phyloP scores from a whole-genome alignment of 2,113 vertebrate genomes.

The Paramormyrops kingsleyae region DNA sequence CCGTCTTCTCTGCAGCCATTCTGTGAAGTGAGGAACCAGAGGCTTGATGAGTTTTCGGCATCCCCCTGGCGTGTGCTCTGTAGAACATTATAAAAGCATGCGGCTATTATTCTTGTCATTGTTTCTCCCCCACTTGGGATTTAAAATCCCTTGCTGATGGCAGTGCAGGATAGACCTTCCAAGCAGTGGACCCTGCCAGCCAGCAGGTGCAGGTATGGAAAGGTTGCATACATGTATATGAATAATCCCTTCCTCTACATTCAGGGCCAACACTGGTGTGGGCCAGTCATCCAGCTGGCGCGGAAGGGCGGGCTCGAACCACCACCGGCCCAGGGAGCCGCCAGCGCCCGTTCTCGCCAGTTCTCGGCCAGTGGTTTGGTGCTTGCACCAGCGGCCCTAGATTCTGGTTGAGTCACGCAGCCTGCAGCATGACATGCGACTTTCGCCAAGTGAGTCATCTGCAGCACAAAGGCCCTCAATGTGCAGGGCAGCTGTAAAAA shows the following conservation, averaged over 20 bases:
- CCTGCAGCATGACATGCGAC: constrained; percentile 52
- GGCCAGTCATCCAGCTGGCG: not conserved
- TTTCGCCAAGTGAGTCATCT: constrained; percentile 58
- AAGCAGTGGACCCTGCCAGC: not conserved
- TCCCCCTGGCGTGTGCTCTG: not conserved
- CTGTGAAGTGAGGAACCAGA: not conserved
- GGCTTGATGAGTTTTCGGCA: not conserved
- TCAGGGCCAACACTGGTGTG: not conserved
- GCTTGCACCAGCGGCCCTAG: constrained; percentile 34
- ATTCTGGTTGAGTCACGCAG: constrained; percentile 53
- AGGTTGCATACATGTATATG: not conserved
- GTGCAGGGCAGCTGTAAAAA: constrained; percentile 22
- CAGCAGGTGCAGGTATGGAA: not conserved
- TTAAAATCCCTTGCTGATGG: not conserved
- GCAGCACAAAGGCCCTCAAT: constrained; percentile 43
- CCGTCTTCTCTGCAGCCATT: not conserved
- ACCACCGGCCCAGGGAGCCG: constrained; percentile 15
- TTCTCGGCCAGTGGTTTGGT: constrained; percentile 32
- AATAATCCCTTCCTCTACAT: constrained; percentile 9
- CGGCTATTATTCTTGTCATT: not conserved
- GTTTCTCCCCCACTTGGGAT: not conserved
- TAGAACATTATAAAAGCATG: not conserved
- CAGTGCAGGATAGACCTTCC: not conserved
- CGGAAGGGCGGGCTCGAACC: not conserved
- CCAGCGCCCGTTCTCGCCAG: constrained; percentile 29